Percentiles rank a stretch among this genome's conserved stretches.
These are phyloP conservation scores for Tretioscincus oriximinensis DNA, from an alignment of 2,113 vertebrate genomes.

Conservation along the genomic window DNA sequence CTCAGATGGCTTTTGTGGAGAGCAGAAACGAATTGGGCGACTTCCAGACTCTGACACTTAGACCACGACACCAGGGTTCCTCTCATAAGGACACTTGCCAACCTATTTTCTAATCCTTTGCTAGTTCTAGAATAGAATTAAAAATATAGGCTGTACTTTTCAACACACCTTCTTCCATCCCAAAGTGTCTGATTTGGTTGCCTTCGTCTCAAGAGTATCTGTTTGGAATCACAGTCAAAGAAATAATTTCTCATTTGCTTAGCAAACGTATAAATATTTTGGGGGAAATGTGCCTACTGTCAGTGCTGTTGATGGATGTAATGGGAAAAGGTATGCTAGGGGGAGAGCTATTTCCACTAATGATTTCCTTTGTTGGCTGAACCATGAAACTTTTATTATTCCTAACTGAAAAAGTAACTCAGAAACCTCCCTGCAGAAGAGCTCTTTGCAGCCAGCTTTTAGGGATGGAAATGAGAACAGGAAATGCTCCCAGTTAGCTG, in stretches of 20 bases:
- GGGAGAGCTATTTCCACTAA: neutral
- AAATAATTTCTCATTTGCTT: neutral
- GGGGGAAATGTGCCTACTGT: neutral
- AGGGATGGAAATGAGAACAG: neutral
- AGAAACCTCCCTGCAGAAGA: neutral
- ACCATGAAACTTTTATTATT: neutral
- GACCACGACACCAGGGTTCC: no score
- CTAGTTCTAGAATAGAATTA: no score
- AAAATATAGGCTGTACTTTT: no score
- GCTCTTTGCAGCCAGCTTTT: neutral
- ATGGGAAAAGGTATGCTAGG: neutral
- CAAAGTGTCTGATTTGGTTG: no score
- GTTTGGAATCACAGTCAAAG: neutral
- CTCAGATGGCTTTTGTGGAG: no score
- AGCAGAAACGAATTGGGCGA: no score
- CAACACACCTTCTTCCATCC: no score
- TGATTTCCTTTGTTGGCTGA: neutral
- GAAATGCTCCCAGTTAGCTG: neutral
- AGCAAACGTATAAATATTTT: neutral
- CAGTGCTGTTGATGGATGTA: neutral
- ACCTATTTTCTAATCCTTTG: no score
- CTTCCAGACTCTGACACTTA: no score
- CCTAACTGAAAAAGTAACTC: neutral
- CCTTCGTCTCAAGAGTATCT: neutral
- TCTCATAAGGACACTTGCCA: no score